Percentiles rank a stretch among this genome's conserved stretches.
Conservation (phyloP, 2,113 vertebrate genomes). For the Trichomycterus rosablanca region DNA sequence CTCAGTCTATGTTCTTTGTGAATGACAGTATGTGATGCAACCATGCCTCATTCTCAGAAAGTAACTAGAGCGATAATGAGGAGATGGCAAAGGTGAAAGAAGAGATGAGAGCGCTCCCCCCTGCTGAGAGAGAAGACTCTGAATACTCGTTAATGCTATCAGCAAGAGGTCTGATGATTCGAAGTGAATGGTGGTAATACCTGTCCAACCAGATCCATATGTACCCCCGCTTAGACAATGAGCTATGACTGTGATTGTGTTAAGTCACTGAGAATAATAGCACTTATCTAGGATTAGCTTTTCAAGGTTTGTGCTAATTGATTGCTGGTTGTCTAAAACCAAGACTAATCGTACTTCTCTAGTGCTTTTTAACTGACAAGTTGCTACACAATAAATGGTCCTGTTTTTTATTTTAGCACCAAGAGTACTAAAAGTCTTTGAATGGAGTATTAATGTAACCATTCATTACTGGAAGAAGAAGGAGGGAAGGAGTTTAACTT, state of each 20-base stretch:
- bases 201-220: not conserved
- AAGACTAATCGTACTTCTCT: too few species aligned
- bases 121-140: not conserved
- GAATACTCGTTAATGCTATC: slow-evolving; percentile 13
- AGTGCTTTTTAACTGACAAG: too few species aligned
- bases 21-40: not conserved
- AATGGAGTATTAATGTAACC: too few species aligned
- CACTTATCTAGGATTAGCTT: not conserved
- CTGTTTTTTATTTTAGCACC: too few species aligned
- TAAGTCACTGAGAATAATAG: not conserved
- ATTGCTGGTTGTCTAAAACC: too few species aligned
- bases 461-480: too few species aligned
- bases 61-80: not conserved
- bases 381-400: too few species aligned
- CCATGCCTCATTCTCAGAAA: not conserved
- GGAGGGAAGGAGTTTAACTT: too few species aligned
- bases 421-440: too few species aligned
- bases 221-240: not conserved
- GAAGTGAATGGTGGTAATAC: not conserved
- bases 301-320: not conserved
- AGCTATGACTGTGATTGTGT: not conserved
- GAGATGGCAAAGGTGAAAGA: not conserved
- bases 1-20: not conserved
- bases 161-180: slow-evolving; percentile 5
- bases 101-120: not conserved